Base-by-base conservation (phyloP, 2,113 vertebrate species). In the Myiozetetes cayanensis region DNA sequence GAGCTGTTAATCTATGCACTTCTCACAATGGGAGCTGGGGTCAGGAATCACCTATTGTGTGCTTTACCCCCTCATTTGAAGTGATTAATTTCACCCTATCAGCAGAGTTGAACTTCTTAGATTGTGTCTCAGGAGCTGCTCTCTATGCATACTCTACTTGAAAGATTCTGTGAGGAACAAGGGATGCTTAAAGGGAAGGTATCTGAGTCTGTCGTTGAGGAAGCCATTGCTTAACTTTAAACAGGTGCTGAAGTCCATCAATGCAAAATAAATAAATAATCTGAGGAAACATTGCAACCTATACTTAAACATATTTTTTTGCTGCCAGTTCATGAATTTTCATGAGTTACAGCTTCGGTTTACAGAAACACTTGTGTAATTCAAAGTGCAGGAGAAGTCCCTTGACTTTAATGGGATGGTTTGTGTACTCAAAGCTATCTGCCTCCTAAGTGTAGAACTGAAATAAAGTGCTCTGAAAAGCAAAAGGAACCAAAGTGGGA, bases 161-260 rank as follows among this genome's bases (percentile, higher is more conserved):
- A 33, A 84, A 78, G 27, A 63, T 4, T 33, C 14, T 33, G 10
- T 61, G 10, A 30, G 47, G 65, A 94, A 76, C 71, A 76, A 85
- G 12, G 8, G n/a, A 31, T 7, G 1, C 35, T 73, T 41, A 10
- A 46, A 47, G 56, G 50, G 19, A 75, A 71, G 35, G 14, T 83
- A 30, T 63, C 66, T 27, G 25, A 67, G 35, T 65, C 35, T 19
- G 35, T 87, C 2, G 0, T 52, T 78, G 68, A 90, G 75, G 50
- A 93, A 90, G 24, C 30, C 50, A 84, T 66, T 65, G 41, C 61
- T 90, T 91, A 90, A 90, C 35, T 93, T 95, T 66, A 79, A 91
- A 90, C 73, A 88, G 78, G 95, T 95, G 61, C 52, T 93, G 78
- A 94, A 92, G 71, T 65, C 90, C 61, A 43, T 74, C 75, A 81